phyloP scores from a whole-genome alignment of 2,888 invertebrate genomes.

The Onchidella celtica region DNA sequence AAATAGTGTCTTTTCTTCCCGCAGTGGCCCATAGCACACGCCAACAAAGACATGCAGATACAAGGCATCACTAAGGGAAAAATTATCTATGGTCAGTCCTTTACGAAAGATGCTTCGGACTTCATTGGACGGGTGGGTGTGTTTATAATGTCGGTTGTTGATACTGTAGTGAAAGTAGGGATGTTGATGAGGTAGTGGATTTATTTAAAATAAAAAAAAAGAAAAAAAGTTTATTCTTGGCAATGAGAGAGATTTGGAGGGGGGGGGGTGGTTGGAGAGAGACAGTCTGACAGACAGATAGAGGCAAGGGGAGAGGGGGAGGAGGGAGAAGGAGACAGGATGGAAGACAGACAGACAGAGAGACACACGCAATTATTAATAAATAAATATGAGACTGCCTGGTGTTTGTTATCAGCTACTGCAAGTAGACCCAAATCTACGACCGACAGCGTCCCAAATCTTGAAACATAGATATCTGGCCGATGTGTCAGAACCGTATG shows the following conservation, averaged over 20 bases:
- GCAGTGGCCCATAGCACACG: slow-evolving; percentile 3
- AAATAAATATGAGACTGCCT: neutral
- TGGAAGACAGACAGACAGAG: neutral
- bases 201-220: no score
- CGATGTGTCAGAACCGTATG: slow-evolving; percentile 4
- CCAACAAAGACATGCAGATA: neutral
- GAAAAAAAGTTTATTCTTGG: no score
- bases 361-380: neutral
- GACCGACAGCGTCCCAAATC: neutral
- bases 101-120: slow-evolving; percentile 38
- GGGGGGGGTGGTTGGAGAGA: no score
- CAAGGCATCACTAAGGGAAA: neutral
- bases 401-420: neutral
- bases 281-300: slow-evolving; percentile 4
- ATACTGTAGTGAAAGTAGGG: no score
- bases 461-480: slow-evolving; percentile 32
- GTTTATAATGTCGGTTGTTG: no score
- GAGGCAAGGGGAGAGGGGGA: neutral
- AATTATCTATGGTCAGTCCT: neutral
- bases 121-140: slow-evolving; percentile 11
- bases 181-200: no score
- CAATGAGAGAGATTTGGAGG: no score
- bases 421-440: neutral
- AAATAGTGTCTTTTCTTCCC: no score
- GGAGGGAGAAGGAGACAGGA: neutral